phyloP scores from a whole-genome alignment of 2,797 vertebrate species.

The Stomatorhinus walkeri region DNA sequence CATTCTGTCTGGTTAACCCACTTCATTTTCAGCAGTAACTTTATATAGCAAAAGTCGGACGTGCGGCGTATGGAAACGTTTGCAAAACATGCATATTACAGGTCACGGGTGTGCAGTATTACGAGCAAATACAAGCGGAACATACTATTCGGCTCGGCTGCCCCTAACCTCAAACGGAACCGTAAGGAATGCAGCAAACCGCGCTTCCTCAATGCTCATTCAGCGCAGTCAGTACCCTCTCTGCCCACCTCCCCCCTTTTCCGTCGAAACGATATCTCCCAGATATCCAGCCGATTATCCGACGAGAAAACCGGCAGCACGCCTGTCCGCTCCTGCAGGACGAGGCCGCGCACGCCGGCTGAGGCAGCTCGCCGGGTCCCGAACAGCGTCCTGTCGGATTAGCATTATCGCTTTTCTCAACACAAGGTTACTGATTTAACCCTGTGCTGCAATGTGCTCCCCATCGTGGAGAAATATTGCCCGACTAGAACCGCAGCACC shows the following conservation, averaged over 20 bases:
- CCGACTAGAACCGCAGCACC: neutral
- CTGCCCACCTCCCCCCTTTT: neutral
- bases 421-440: neutral
- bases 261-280: neutral
- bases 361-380: neutral
- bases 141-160: neutral
- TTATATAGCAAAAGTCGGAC: neutral
- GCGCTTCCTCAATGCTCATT: neutral
- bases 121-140: neutral
- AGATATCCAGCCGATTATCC: neutral
- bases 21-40: neutral
- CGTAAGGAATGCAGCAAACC: neutral
- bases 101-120: neutral
- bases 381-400: neutral
- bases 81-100: neutral
- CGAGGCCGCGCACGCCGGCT: neutral
- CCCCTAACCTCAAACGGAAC: neutral
- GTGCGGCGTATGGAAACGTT: neutral
- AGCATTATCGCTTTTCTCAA: neutral
- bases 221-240: neutral
- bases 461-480: neutral
- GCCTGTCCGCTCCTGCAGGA: neutral
- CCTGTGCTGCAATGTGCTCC: neutral
- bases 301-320: neutral
- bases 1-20: neutral